Percentiles rank a stretch among this genome's conserved stretches.
These are phyloP conservation scores for Perithous albicinctus DNA, from an alignment of 2,888 invertebrate species.

Conservation along the genomic window DNA sequence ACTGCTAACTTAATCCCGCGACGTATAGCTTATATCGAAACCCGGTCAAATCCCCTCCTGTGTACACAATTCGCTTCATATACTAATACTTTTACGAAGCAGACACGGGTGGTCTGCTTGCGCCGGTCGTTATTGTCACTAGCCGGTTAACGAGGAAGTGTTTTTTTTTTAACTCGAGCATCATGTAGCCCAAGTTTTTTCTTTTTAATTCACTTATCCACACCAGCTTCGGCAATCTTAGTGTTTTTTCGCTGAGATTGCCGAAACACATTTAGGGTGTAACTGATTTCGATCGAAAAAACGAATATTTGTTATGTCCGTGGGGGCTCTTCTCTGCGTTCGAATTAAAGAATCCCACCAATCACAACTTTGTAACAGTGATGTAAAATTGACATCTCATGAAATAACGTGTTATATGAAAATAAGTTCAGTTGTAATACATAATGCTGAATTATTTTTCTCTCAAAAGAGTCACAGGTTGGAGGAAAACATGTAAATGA, in stretches of 20 bases:
- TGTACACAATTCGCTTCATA: not conserved
- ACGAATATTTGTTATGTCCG: not conserved
- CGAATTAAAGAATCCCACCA: no score
- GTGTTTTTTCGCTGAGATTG: no score
- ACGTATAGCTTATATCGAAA: slow-evolving; percentile 39
- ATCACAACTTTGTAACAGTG: no score
- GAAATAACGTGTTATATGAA: no score
- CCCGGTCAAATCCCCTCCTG: slow-evolving; percentile 17
- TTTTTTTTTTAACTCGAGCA: not conserved
- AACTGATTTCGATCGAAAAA: not conserved
- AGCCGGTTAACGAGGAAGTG: slow-evolving; percentile 6
- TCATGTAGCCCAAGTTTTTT: not conserved
- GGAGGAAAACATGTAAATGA: no score
- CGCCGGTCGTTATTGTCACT: not conserved
- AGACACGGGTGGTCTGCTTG: not conserved
- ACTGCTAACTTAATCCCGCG: slow-evolving; percentile 6
- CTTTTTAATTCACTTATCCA: not conserved
- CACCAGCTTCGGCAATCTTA: no score
- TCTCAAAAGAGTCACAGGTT: no score
- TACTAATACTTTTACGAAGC: not conserved
- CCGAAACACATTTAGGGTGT: no score
- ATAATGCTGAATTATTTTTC: no score
- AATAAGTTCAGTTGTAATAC: no score
- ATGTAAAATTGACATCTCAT: no score
- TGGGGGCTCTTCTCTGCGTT: slow-evolving; percentile 11